A percentile compares a stretch with the other conserved stretches of the same genome.
These are phyloP conservation scores for Pithys albifrons DNA, from an alignment of 2,113 vertebrate genomes.

Conservation along the genomic window DNA sequence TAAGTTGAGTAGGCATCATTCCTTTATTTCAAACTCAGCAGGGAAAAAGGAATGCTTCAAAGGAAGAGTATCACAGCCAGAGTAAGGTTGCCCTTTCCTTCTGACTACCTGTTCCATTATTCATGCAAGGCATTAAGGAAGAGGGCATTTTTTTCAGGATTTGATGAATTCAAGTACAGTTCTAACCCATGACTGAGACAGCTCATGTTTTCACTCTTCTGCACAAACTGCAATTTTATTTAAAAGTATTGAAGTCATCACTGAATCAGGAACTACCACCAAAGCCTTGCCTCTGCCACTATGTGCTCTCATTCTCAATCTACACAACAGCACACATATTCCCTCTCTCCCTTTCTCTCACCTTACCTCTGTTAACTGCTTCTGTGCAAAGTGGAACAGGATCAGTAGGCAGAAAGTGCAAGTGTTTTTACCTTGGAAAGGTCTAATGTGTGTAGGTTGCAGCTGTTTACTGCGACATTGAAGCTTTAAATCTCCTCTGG, in stretches of 20 bases:
- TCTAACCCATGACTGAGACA: background rate
- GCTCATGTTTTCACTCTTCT: background rate
- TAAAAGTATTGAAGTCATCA: background rate
- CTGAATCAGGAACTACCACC: background rate
- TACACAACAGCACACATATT: accelerated
- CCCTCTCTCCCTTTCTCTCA: background rate
- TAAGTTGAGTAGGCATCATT: background rate
- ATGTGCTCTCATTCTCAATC: background rate
- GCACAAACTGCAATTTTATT: background rate
- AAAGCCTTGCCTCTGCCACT: background rate
- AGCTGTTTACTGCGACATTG: background rate
- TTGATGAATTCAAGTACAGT: background rate
- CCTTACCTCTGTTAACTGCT: background rate
- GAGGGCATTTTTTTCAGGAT: background rate
- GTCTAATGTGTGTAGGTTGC: background rate
- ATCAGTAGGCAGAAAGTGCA: background rate
- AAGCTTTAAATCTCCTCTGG: background rate
- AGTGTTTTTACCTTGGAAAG: background rate
- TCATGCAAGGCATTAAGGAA: background rate
- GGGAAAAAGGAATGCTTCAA: background rate
- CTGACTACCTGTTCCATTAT: background rate
- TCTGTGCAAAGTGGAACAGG: background rate
- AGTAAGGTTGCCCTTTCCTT: background rate
- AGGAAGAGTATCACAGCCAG: background rate
- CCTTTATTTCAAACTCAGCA: background rate